phyloP scores from a whole-genome alignment of 1,140 invertebrate species.

The Listronotus bonariensis region DNA sequence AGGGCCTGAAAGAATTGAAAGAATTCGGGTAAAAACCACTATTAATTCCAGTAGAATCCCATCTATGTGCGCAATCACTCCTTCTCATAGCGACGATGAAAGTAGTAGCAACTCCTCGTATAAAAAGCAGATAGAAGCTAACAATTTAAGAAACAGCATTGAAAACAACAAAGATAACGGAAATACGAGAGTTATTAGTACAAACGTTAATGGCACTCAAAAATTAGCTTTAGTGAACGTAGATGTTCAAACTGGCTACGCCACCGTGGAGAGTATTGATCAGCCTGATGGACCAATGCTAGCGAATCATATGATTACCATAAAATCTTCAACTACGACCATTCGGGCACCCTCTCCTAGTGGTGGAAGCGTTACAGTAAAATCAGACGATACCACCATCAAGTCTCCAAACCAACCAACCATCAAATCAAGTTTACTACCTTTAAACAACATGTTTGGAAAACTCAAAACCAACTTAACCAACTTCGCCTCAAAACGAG shows the following conservation, averaged over 20 bases:
- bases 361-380: conserved; percentile 52
- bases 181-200: conserved; percentile 36
- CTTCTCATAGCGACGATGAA: conserved; percentile 85
- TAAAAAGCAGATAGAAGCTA: conserved; percentile 33
- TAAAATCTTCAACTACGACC: conserved; percentile 29
- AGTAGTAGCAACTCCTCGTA: conserved; percentile 55
- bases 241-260: conserved; percentile 61
- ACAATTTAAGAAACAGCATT: conserved; percentile 36
- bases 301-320: conserved; percentile 10
- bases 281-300: conserved; percentile 16
- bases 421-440: conserved; percentile 59
- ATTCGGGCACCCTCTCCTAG: conserved; percentile 52
- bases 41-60: conserved; percentile 87
- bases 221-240: conserved; percentile 61
- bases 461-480: conserved; percentile 66
- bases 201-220: conserved; percentile 52
- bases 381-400: conserved; percentile 43
- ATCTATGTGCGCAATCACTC: conserved; percentile 90
- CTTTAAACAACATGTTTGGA: conserved; percentile 66
- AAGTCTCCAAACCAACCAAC: conserved; percentile 49
- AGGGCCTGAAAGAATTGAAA: conserved; percentile 80
- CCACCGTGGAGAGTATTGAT: conserved; percentile 57
- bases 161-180: conserved; percentile 28
- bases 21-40: conserved; percentile 82
- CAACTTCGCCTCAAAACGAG: conserved; percentile 52